A percentile compares a stretch with the other conserved stretches of the same genome.
These are phyloP conservation scores for Drepanosiphum platanoidis DNA, from an alignment of 2,888 invertebrate species.

Conservation along the genomic window DNA sequence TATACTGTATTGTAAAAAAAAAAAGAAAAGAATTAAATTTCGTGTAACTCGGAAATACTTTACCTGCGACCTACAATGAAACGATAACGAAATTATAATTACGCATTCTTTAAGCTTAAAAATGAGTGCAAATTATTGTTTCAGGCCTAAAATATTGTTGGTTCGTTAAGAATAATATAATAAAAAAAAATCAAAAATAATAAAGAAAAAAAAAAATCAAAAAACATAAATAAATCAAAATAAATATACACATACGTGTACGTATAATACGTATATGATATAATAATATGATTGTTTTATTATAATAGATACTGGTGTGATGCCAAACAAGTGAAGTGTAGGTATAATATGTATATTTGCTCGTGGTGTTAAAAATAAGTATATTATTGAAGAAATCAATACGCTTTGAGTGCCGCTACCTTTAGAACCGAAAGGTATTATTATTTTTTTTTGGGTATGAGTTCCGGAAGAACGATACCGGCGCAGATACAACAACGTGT, in stretches of 20 bases:
- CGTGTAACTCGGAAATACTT: slow-evolving; percentile 25
- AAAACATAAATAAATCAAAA: too few species aligned
- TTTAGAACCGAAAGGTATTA: slow-evolving; percentile 41
- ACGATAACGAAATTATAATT: slow-evolving; percentile 26
- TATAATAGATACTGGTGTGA: slow-evolving; percentile 30
- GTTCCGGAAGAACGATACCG: neutral
- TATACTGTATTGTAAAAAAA: too few species aligned
- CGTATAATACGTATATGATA: too few species aligned
- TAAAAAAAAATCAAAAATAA: neutral
- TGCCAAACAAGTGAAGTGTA: slow-evolving; percentile 43
- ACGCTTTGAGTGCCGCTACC: slow-evolving; percentile 28
- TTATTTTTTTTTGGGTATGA: neutral
- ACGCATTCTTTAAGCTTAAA: slow-evolving; percentile 29
- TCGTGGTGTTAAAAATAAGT: neutral
- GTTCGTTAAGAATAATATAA: neutral
- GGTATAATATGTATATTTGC: neutral
- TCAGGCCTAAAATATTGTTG: neutral
- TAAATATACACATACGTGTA: too few species aligned
- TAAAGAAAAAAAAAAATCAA: too few species aligned
- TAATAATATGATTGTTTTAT: neutral
- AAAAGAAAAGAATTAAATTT: neutral
- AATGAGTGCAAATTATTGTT: slow-evolving; percentile 16
- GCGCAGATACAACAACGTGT: neutral
- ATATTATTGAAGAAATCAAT: neutral
- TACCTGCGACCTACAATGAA: slow-evolving; percentile 43